These are phyloP conservation scores for Chionoecetes opilio DNA, from an alignment of 1,140 invertebrate genomes.

Conservation along the genomic window DNA sequence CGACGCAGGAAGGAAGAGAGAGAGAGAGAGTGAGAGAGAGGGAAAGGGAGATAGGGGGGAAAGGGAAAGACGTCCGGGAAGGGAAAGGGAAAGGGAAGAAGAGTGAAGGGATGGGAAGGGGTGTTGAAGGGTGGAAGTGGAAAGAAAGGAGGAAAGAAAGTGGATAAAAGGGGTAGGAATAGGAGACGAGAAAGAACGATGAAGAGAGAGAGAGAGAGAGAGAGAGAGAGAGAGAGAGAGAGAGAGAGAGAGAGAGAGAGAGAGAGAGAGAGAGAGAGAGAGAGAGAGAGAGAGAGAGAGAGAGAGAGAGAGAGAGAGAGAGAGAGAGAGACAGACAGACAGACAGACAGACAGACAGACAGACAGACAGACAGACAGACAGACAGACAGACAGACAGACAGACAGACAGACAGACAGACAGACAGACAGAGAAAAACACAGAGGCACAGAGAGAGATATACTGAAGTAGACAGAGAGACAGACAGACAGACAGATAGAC, in stretches of 20 bases:
- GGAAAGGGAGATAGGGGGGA: slow-evolving; percentile 32
- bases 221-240: background rate
- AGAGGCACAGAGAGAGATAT: too few relatives aligned
- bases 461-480: background rate
- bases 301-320: background rate
- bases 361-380: too few relatives aligned
- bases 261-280: background rate
- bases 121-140: too few relatives aligned
- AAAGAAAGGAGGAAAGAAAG: background rate
- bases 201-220: background rate
- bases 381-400: too few relatives aligned
- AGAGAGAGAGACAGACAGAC: background rate
- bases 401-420: too few relatives aligned
- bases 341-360: too few relatives aligned
- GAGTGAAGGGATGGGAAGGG: background rate
- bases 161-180: background rate
- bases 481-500: background rate
- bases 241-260: background rate
- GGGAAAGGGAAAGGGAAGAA: background rate
- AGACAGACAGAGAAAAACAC: too few relatives aligned
- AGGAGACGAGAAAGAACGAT: background rate
- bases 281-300: too few relatives aligned
- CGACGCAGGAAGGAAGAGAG: background rate
- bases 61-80: too few relatives aligned
- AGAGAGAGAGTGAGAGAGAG: background rate